Evolutionary conservation across 2,888 invertebrate species (phyloP), one percentile per base, ranked within the genome.

Genomic region (Drepana falcataria): DNA sequence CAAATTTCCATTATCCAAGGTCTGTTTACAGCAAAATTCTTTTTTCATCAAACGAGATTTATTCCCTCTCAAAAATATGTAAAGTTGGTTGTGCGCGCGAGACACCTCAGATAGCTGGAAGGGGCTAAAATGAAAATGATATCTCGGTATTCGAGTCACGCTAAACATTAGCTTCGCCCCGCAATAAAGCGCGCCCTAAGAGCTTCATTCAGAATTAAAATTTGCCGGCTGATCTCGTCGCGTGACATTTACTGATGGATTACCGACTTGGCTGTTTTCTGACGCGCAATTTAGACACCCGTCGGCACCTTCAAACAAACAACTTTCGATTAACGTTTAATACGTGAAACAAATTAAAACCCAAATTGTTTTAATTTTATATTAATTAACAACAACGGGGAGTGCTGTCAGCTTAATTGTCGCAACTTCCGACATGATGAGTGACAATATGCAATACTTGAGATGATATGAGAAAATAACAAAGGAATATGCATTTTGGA

Each of bases 111-210:
- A 75, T 75, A 77, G 75, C 73, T 73, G 75, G 80, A 83, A 79
- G 82, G 81, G 75, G 79, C 70, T 74, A 65, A 87, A 88, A 91
- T 91, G 90, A 91, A 91, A 89, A 89, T 85, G 76, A 87, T 89
- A 86, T 85, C 84, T 87, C 78, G 73, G 83, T 75, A 90, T 88
- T 90, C 90, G 76, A 82, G 90, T 88, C 91, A 90, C 90, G 91
- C 77, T 85, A 87, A 85, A 88, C 90, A 90, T 91, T 91, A 90
- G 85, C 83, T 87, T 83, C 72, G 71, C 74, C 77, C 75, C 75
- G 82, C 85, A 85, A 86, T 89, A 89, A 87, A 87, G 86, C 85
- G 83, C 77, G 79, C 84, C 85, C 83, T 85, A 83, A 86, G 79
- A 82, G 83, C 77, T 80, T 83, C 83, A 83, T 81, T 83, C 82